Evolutionary conservation across 2,888 invertebrate genomes (phyloP), one percentile per base, ranked within the genome.

Genomic region (Piscicola geometra): DNA sequence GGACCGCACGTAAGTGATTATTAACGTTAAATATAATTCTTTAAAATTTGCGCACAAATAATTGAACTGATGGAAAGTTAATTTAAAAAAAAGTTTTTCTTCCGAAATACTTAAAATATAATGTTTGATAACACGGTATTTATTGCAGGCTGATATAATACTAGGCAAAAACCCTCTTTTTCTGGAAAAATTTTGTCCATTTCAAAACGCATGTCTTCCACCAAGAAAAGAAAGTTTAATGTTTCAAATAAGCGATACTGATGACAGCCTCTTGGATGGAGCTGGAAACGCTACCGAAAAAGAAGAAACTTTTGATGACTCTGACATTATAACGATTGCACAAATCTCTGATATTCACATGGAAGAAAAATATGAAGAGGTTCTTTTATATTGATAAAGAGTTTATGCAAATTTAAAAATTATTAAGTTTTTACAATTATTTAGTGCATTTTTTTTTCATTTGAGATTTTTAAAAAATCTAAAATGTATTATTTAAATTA

Each of bases 301-400:
- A 50, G 52, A 50, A 28, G 64, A 64, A n/a, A 64, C 25, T 3
- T 12, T 3, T 28, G 30, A 28, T 21, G 21, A 9, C 30, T 64
- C 64, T 28, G 64, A 64, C 5, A n/a, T 75, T 0, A 21, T 78
- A 21, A 78, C 72, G 32, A 73, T 78, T n/a, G 75, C 69, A 1
- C 78, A 78, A 21, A 18, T 78, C 21, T 50, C 75, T 18, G 78
- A 78, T 64, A 75, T 78, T 35, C 78, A 78, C 41, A 35, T 78
- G 15, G 78, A 78, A 33, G 30, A 47, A 25, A 67, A 67, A 18
- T 78, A 77, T 41, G 41, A 33, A 35, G 75, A 71, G 72, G 78
- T 78, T n/a, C 30, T 71, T n/a, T n/a, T n/a, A n/a, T n/a, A n/a
- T n/a, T n/a, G n/a, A n/a, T n/a, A n/a, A n/a, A n/a, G n/a, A n/a